A percentile compares a stretch with the other conserved stretches of the same genome.
Conservation (phyloP, 2,797 vertebrate genomes). For the Buceros bicornis region DNA sequence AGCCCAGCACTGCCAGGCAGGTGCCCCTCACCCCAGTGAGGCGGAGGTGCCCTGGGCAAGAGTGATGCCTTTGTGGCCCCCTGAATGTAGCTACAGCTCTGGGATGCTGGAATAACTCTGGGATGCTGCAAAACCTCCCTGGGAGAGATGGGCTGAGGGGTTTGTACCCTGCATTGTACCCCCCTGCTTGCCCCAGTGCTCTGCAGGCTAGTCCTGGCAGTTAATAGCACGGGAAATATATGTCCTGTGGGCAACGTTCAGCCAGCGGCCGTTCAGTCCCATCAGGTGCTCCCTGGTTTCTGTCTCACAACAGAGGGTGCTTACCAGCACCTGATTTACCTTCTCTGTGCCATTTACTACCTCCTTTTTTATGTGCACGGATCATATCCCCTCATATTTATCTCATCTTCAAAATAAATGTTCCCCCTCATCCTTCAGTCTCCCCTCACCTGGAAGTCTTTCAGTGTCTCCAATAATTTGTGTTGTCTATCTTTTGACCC, state of each 20-base stretch:
- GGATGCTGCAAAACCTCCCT: neutral
- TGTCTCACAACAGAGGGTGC: neutral
- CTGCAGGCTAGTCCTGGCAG: neutral
- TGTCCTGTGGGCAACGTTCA: neutral
- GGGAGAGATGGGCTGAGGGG: fast-evolving
- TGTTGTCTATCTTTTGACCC: slow-evolving; percentile 39
- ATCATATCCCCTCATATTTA: slow-evolving; percentile 44
- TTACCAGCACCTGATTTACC: slow-evolving; percentile 23
- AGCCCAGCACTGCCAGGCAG: neutral
- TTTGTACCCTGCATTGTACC: neutral
- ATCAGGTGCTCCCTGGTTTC: neutral
- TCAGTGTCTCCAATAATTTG: slow-evolving; percentile 27
- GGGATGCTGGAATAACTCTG: neutral
- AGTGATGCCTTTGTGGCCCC: neutral
- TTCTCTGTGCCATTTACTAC: neutral
- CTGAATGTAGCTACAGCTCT: neutral
- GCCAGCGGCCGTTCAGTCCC: neutral
- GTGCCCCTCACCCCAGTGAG: fast-evolving
- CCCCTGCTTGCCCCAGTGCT: fast-evolving
- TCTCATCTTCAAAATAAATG: slow-evolving; percentile 58
- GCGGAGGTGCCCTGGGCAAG: neutral
- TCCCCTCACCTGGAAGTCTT: slow-evolving; percentile 24
- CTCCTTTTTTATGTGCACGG: neutral
- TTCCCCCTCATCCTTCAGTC: slow-evolving; percentile 44
- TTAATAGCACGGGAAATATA: neutral